Evolutionary conservation across 2,797 vertebrate genomes (phyloP).

Genomic region (Xerus rutilus): DNA sequence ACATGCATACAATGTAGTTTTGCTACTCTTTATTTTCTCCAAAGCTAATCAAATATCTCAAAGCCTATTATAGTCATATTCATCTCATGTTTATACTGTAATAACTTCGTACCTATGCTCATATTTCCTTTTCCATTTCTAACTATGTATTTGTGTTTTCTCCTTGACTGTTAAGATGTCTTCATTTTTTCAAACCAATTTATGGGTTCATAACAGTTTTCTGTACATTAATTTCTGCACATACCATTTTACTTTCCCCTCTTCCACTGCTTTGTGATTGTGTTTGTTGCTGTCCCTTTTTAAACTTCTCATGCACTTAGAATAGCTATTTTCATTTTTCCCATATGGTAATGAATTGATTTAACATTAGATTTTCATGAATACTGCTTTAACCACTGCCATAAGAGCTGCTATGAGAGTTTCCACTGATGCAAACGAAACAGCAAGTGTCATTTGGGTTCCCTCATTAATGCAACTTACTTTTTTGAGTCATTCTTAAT

Average conservation of each 20-base stretch:
- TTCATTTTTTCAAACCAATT: neutral
- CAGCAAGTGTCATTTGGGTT: neutral
- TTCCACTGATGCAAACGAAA: neutral
- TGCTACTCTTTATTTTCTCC: neutral
- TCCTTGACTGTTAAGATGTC: neutral
- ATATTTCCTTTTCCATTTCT: neutral
- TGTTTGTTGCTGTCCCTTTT: neutral
- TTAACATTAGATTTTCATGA: too few species aligned
- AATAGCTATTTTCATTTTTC: neutral
- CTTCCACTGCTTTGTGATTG: neutral
- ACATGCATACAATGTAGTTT: neutral
- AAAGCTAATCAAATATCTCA: neutral
- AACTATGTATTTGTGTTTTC: neutral
- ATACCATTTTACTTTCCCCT: neutral
- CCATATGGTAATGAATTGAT: too few species aligned
- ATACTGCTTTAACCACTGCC: too few species aligned
- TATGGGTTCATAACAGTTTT: neutral
- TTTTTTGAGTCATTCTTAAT: neutral
- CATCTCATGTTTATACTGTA: neutral
- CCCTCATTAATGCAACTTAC: neutral
- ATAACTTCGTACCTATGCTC: accelerated
- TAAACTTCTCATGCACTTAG: neutral
- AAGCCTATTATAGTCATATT: neutral
- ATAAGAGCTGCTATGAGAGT: accelerated
- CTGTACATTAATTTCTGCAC: accelerated